Evolutionary conservation across 2,113 vertebrate species (phyloP).

Genomic region (Paradisaea rubra): DNA sequence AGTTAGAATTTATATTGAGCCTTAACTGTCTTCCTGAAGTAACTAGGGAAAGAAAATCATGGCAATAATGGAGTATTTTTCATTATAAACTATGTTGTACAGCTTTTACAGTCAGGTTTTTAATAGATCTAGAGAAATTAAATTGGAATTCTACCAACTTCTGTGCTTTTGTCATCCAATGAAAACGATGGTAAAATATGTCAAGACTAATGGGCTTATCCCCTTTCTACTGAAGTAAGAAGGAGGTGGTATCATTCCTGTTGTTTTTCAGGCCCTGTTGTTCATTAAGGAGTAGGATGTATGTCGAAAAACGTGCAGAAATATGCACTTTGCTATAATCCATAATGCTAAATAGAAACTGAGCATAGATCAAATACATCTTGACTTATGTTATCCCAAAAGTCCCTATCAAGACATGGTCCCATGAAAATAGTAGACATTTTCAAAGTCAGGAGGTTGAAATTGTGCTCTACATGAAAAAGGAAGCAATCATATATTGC

Average conservation of each 20-base stretch:
- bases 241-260: neutral
- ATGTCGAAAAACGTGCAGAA: neutral
- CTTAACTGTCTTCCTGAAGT: constrained; percentile 71
- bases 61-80: constrained; percentile 69
- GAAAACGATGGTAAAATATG: constrained; percentile 20
- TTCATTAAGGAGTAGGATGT: neutral
- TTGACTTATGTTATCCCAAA: neutral
- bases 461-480: neutral
- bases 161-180: constrained; percentile 35
- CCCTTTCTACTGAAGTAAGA: neutral
- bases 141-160: constrained; percentile 70
- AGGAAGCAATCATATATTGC: neutral
- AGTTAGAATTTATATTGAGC: constrained; percentile 77
- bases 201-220: neutral
- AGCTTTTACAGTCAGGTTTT: constrained; percentile 70
- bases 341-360: neutral
- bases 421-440: neutral
- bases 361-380: neutral
- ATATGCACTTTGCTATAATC: neutral
- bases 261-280: neutral
- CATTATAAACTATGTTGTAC: constrained; percentile 67
- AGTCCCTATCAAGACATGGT: neutral
- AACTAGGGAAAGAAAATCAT: constrained; percentile 67
- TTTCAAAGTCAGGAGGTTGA: constrained; percentile 16
- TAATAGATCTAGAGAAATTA: constrained; percentile 68